Evolutionary conservation across 2,888 invertebrate species (phyloP).

Genomic region (Stenodema calcarata): DNA sequence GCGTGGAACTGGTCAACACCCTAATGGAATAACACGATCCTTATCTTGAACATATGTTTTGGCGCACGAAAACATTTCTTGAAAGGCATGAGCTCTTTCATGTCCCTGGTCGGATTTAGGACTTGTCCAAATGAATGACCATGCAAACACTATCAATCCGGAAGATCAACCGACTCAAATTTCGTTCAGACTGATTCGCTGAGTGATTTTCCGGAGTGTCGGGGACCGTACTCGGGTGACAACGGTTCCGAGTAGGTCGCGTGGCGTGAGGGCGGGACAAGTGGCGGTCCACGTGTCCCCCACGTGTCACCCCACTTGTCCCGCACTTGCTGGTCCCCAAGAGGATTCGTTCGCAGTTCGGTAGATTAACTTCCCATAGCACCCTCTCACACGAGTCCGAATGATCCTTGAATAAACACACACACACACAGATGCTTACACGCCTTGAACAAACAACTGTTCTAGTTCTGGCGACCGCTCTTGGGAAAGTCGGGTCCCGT

Average conservation of each 20-base stretch:
- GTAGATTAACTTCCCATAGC: constrained; percentile 48
- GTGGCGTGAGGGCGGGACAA: constrained; percentile 38
- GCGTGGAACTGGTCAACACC: too few species aligned
- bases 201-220: background rate
- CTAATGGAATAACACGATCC: too few species aligned
- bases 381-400: constrained; percentile 54
- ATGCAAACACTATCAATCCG: background rate
- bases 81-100: too few species aligned
- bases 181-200: background rate
- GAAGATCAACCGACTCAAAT: background rate
- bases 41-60: too few species aligned
- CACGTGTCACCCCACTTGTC: constrained; percentile 12
- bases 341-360: background rate
- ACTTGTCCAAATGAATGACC: too few species aligned
- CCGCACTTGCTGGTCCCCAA: background rate
- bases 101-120: too few species aligned
- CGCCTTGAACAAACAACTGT: constrained; percentile 26
- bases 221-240: constrained; percentile 10
- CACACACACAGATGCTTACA: background rate
- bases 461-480: background rate
- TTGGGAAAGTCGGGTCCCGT: background rate
- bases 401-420: constrained; percentile 14
- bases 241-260: constrained; percentile 19
- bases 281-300: constrained; percentile 20
- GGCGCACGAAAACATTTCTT: too few species aligned